Evolutionary conservation across 2,113 vertebrate species (phyloP).

Genomic region (Ancistrus triradiatus): DNA sequence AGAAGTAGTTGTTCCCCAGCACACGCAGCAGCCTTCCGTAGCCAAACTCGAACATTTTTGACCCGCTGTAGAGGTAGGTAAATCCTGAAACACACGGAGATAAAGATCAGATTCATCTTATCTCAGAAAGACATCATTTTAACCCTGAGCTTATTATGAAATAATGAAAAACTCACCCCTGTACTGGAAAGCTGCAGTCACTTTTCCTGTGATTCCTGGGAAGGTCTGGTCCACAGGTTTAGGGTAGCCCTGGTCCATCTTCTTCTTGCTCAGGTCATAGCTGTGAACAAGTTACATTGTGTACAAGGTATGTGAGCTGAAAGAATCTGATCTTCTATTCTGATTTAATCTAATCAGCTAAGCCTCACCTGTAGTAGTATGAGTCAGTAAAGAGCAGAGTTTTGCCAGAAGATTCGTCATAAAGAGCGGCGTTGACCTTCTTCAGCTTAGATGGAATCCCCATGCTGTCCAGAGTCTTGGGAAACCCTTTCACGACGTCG

Average conservation of each 20-base stretch:
- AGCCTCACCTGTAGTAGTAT: constrained; percentile 85
- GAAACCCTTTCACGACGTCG: constrained; percentile 68
- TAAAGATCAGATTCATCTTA: constrained; percentile 40
- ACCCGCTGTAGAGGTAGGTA: constrained; percentile 76
- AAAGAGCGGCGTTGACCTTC: constrained; percentile 78
- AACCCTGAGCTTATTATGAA: neutral
- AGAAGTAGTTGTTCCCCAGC: constrained; percentile 70
- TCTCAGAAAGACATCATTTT: neutral
- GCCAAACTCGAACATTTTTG: constrained; percentile 67
- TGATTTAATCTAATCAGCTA: too few relatives aligned
- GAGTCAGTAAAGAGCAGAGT: constrained; percentile 76
- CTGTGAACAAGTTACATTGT: constrained; percentile 57
- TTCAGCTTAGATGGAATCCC: constrained; percentile 69
- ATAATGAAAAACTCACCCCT: constrained; percentile 59
- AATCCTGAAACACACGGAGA: constrained; percentile 66
- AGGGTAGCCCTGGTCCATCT: constrained; percentile 76
- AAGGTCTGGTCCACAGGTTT: constrained; percentile 62
- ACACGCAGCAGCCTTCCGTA: constrained; percentile 50
- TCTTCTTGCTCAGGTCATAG: constrained; percentile 70
- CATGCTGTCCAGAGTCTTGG: constrained; percentile 66
- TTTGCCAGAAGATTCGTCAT: constrained; percentile 61
- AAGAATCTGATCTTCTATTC: too few relatives aligned
- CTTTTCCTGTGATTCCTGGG: constrained; percentile 57
- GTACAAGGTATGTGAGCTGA: too few relatives aligned
- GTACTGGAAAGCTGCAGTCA: constrained; percentile 76